phyloP scores from a whole-genome alignment of 2,113 vertebrate species.

The Sphyrna mokarran region DNA sequence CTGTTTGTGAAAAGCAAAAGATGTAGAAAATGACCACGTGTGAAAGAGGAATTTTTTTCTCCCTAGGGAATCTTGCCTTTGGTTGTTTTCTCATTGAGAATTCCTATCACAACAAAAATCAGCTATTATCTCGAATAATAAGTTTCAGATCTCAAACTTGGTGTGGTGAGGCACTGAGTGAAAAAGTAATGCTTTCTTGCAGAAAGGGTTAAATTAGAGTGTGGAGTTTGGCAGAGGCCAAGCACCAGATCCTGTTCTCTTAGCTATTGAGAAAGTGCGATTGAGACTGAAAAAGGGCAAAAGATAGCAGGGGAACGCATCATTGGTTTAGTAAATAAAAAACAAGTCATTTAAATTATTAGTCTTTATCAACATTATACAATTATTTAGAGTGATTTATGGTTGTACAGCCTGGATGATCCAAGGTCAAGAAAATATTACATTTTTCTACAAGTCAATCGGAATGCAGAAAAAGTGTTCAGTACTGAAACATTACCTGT shows the following conservation, averaged over 20 bases:
- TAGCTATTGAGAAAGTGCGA: too few species aligned
- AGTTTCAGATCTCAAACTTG: background rate
- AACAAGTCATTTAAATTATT: background rate
- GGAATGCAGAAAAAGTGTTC: background rate
- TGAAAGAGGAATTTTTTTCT: background rate
- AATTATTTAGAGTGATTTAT: background rate
- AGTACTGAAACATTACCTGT: slow-evolving; percentile 61
- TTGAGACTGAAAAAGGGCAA: background rate
- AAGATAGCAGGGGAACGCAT: background rate
- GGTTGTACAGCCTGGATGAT: background rate
- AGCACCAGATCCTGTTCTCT: background rate
- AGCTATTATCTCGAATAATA: background rate
- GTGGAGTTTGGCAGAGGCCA: background rate
- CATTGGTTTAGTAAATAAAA: background rate
- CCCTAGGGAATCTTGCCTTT: background rate
- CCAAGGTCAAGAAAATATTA: background rate
- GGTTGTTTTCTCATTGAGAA: background rate
- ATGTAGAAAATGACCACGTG: background rate
- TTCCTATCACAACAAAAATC: background rate
- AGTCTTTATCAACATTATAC: background rate
- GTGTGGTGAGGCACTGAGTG: background rate
- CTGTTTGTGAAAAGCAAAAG: background rate
- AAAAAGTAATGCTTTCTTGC: background rate
- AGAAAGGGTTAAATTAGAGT: background rate
- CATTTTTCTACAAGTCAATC: background rate